phyloP scores from a whole-genome alignment of 2,113 vertebrate genomes.

The Rhadina sibilatrix region DNA sequence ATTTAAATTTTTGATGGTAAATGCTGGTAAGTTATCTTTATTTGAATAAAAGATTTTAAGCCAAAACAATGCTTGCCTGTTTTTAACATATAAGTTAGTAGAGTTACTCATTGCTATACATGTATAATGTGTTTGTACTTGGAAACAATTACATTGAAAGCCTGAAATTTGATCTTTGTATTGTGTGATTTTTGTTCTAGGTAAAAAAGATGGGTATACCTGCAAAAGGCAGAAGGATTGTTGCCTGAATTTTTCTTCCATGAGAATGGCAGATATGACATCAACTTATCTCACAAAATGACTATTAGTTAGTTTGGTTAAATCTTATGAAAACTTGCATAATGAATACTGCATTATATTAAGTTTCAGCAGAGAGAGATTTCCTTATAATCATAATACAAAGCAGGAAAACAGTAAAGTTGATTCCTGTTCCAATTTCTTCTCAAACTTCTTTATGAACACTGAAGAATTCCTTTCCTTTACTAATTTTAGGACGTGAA shows the following conservation, averaged over 20 bases:
- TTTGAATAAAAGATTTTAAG: not conserved
- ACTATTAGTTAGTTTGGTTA: not conserved
- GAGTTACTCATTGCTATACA: not conserved
- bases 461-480: not conserved
- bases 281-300: not conserved
- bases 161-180: not conserved
- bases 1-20: not conserved
- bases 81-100: not conserved
- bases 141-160: not conserved
- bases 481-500: not conserved
- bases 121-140: not conserved
- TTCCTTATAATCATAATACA: not conserved
- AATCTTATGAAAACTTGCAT: not conserved
- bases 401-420: not conserved
- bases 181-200: not conserved
- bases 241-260: not conserved
- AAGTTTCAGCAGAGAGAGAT: not conserved
- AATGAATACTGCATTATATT: not conserved
- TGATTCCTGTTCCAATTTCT: not conserved
- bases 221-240: not conserved
- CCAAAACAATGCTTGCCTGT: not conserved
- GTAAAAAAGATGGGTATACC: not conserved
- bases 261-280: not conserved
- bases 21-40: not conserved
- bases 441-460: not conserved